Conservation (phyloP, 2,797 vertebrate genomes). For the Pipistrellus kuhlii region DNA sequence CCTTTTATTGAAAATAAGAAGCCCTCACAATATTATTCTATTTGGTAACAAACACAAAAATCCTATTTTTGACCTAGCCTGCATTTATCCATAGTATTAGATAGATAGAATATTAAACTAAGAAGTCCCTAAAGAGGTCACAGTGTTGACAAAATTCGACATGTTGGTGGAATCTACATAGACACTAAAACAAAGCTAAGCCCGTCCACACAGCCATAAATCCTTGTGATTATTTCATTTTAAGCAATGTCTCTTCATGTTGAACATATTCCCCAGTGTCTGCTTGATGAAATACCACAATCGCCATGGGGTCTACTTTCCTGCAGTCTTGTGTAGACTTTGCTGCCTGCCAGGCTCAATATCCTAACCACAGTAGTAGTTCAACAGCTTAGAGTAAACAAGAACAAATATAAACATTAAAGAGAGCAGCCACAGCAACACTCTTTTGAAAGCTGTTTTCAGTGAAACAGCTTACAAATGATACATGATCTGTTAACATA, state of each 20-base stretch:
- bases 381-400: constrained; percentile 37
- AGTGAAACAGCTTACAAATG: constrained; percentile 32
- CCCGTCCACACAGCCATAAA: not conserved
- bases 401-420: constrained; percentile 40
- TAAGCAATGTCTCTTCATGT: not conserved
- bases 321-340: constrained; percentile 97
- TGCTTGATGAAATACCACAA: constrained; percentile 97
- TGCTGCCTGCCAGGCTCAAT: constrained; percentile 86
- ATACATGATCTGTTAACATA: not conserved
- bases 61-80: not conserved
- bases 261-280: not conserved
- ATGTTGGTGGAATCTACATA: not conserved
- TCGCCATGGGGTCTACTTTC: constrained; percentile 95
- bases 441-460: constrained; percentile 58
- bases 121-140: not conserved
- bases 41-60: constrained; percentile 31
- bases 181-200: not conserved
- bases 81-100: not conserved
- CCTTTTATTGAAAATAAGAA: constrained; percentile 56
- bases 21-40: constrained; percentile 44
- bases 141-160: not conserved
- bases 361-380: not conserved
- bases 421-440: not conserved
- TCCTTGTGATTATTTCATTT: not conserved
- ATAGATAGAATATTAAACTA: not conserved